Evolutionary conservation across 1,140 invertebrate genomes (phyloP).

Genomic region (Drosophila santomea): DNA sequence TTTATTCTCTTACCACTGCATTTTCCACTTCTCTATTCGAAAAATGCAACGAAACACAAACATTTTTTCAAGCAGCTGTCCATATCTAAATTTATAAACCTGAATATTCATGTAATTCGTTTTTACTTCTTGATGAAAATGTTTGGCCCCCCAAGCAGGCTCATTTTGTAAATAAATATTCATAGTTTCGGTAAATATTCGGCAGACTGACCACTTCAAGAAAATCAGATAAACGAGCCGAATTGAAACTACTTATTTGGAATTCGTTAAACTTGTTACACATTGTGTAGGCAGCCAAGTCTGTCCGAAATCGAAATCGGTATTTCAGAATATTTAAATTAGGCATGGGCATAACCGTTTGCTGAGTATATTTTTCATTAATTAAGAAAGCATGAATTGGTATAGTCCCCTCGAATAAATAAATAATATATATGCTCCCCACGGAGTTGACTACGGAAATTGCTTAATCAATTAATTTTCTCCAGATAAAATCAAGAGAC

Average conservation of each 20-base stretch:
- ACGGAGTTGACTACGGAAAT: not conserved
- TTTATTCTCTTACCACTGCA: too few species aligned
- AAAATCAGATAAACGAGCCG: slow-evolving; percentile 63
- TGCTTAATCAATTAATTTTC: too few species aligned
- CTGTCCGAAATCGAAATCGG: slow-evolving; percentile 10
- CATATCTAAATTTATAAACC: too few species aligned
- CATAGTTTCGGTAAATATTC: not conserved
- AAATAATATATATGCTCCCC: not conserved
- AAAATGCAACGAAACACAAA: too few species aligned
- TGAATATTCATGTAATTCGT: too few species aligned
- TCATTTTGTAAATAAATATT: too few species aligned
- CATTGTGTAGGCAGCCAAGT: slow-evolving; percentile 62
- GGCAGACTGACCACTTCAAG: slow-evolving; percentile 54
- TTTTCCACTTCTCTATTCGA: too few species aligned
- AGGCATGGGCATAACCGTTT: not conserved
- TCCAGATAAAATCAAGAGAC: too few species aligned
- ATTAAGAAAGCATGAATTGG: not conserved
- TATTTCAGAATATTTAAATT: not conserved
- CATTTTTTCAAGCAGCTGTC: too few species aligned
- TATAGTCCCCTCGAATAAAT: not conserved
- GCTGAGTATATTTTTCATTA: not conserved
- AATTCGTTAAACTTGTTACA: slow-evolving; percentile 54
- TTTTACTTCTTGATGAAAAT: too few species aligned
- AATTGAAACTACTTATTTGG: not conserved
- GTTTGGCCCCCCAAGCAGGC: too few species aligned